phyloP scores from a whole-genome alignment of 2,113 vertebrate genomes.

The Mesembrinibis cayennensis region DNA sequence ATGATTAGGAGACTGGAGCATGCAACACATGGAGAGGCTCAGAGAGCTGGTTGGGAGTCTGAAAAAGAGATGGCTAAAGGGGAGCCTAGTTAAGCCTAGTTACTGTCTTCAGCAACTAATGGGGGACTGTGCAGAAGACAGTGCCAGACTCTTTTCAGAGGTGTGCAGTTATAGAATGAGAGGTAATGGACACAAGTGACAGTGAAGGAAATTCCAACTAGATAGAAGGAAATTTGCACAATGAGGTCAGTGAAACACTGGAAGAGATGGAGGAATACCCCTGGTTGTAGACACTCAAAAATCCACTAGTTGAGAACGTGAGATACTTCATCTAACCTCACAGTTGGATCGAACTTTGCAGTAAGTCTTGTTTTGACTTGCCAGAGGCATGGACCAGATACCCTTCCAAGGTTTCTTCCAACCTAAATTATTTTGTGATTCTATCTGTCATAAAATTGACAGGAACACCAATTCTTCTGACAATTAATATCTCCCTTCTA shows the following conservation, averaged over 20 bases:
- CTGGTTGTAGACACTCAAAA: background rate
- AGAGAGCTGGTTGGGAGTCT: background rate
- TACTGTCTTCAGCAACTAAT: background rate
- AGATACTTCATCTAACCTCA: background rate
- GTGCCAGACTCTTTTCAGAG: background rate
- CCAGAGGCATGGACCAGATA: background rate
- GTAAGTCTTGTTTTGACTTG: background rate
- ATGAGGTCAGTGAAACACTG: background rate
- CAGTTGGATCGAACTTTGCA: background rate
- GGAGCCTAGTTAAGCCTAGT: background rate
- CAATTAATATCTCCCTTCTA: background rate
- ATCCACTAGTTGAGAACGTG: background rate
- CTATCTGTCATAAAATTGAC: background rate
- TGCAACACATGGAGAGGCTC: background rate
- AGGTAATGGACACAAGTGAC: background rate
- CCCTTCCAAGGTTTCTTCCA: background rate
- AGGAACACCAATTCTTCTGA: background rate
- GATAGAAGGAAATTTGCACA: background rate
- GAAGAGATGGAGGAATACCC: background rate
- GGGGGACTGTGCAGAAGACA: background rate
- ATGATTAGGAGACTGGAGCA: background rate
- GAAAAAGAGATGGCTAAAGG: background rate
- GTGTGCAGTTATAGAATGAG: background rate
- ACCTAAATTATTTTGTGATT: background rate
- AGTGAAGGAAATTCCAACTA: background rate